These are phyloP conservation scores for Phrixothrix hirtus DNA, from an alignment of 2,888 invertebrate genomes.

Conservation along the genomic window DNA sequence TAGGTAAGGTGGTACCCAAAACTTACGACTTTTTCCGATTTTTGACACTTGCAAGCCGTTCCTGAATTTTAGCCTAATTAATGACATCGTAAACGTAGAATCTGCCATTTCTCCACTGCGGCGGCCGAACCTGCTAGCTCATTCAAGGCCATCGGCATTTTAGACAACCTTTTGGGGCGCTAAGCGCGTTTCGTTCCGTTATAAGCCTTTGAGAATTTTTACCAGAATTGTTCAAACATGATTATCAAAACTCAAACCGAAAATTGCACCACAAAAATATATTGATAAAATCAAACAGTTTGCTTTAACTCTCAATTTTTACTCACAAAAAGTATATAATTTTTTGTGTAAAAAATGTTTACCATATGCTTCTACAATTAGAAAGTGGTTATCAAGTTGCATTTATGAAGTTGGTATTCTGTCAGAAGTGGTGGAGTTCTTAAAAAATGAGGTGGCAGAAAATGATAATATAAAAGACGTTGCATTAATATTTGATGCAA, in stretches of 20 bases:
- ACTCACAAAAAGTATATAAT: background rate
- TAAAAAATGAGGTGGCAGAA: background rate
- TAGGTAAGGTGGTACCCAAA: too few relatives aligned
- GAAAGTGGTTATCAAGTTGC: background rate
- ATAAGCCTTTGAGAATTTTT: background rate
- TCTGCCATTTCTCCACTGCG: too few relatives aligned
- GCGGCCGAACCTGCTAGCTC: too few relatives aligned
- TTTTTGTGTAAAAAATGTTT: slow-evolving; percentile 1
- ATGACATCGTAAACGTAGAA: too few relatives aligned
- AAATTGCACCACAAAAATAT: background rate
- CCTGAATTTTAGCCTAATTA: too few relatives aligned
- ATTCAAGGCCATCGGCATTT: too few relatives aligned
- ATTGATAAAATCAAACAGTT: background rate
- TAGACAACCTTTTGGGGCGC: too few relatives aligned
- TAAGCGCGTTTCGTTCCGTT: too few relatives aligned
- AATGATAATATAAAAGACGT: background rate
- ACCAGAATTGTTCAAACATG: background rate
- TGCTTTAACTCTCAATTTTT: slow-evolving; percentile 2
- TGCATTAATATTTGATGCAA: slow-evolving; percentile 2
- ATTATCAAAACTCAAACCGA: background rate
- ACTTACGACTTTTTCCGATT: too few relatives aligned
- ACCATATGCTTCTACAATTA: background rate
- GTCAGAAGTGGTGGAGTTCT: slow-evolving; percentile 3
- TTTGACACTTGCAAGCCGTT: too few relatives aligned
- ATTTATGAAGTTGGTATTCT: slow-evolving; percentile 5